Evolutionary conservation across 2,113 vertebrate species (phyloP).

Genomic region (Nerophis lumbriciformis): DNA sequence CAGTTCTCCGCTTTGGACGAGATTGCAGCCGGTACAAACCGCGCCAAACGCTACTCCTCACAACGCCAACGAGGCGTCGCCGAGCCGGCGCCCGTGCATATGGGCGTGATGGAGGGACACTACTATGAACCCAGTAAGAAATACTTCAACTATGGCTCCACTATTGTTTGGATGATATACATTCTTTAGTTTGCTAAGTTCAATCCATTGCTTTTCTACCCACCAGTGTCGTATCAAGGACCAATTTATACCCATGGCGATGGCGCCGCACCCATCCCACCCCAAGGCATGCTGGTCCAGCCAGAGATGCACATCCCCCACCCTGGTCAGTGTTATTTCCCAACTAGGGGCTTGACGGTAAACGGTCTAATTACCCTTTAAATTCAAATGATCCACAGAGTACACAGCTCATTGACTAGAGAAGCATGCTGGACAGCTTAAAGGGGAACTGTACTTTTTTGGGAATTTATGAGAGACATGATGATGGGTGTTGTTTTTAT

Average conservation of each 20-base stretch:
- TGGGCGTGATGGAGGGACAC: constrained; percentile 95
- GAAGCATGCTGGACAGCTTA: no score
- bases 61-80: constrained; percentile 89
- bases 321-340: constrained; percentile 37
- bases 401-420: no score
- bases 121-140: constrained; percentile 91
- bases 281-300: constrained; percentile 95
- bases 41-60: constrained; percentile 93
- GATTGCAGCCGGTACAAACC: constrained; percentile 74
- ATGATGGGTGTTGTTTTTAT: no score
- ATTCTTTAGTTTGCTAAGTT: not conserved
- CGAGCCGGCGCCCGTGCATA: constrained; percentile 84
- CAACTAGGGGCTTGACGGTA: no score
- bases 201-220: not conserved
- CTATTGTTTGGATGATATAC: no score
- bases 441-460: no score
- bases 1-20: constrained; percentile 58
- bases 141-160: no score
- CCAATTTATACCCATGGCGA: constrained; percentile 94
- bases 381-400: no score
- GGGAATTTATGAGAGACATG: no score
- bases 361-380: no score
- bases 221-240: constrained; percentile 92
- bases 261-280: constrained; percentile 84
- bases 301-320: constrained; percentile 93